These are phyloP conservation scores for Eueremaeus valkanovi DNA, from an alignment of 2,888 invertebrate genomes.

Conservation along the genomic window DNA sequence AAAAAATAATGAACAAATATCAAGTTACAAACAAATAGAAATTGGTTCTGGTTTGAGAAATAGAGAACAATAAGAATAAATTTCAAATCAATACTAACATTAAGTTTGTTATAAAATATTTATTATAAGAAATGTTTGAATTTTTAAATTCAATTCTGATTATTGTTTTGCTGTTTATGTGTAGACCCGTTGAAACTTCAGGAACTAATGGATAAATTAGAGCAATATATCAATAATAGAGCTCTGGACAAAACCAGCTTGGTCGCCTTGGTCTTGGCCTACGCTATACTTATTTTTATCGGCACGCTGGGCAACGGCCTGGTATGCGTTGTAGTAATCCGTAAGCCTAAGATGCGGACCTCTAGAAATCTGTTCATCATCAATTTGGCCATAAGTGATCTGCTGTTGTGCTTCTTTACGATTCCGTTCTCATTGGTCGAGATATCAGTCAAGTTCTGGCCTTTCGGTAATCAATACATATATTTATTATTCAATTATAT, in stretches of 20 bases:
- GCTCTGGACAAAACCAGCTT: constrained; percentile 68
- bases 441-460: constrained; percentile 78
- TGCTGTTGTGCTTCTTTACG: constrained; percentile 79
- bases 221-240: constrained; percentile 57
- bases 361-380: constrained; percentile 89
- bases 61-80: too few species aligned
- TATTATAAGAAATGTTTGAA: too few species aligned
- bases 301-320: constrained; percentile 80
- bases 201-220: neutral
- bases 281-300: constrained; percentile 69
- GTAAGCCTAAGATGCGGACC: constrained; percentile 83
- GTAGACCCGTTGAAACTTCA: neutral
- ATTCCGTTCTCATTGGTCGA: constrained; percentile 86
- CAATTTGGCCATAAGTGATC: constrained; percentile 73
- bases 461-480: constrained; percentile 66
- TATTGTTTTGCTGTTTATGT: too few species aligned
- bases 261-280: constrained; percentile 64
- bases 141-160: too few species aligned
- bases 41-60: too few species aligned
- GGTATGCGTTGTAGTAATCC: constrained; percentile 71
- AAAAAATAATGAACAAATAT: too few species aligned
- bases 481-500: too few species aligned
- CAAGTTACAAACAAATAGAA: too few species aligned
- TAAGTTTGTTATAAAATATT: too few species aligned
- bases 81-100: too few species aligned